Conservation (phyloP, 2,797 vertebrate genomes). For the Luscinia luscinia region DNA sequence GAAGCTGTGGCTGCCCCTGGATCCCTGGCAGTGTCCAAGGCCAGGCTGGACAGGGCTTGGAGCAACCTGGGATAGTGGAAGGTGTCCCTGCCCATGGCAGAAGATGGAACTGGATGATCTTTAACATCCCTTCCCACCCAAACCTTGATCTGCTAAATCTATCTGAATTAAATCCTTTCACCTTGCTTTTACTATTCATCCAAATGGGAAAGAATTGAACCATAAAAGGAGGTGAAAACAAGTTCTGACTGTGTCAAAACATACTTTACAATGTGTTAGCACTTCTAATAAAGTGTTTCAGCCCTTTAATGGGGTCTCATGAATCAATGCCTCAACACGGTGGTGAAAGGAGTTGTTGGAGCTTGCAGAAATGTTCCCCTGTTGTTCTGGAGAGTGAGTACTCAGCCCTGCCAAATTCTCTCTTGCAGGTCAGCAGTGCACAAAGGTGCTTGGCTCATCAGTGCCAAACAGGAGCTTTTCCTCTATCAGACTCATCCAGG, state of each 20-base stretch:
- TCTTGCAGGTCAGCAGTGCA: constrained; percentile 73
- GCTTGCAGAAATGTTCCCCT: not conserved
- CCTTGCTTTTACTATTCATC: not conserved
- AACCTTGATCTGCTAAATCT: not conserved
- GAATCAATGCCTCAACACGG: not conserved
- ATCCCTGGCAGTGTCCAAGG: not conserved
- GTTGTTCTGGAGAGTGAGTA: not conserved
- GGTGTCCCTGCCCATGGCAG: not conserved
- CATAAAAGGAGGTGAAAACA: not conserved
- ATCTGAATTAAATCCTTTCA: not conserved
- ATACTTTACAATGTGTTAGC: not conserved
- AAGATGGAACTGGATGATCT: fast-evolving
- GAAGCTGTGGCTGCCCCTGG: not conserved
- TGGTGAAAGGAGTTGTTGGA: not conserved
- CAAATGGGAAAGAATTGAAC: not conserved
- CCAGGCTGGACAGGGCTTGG: fast-evolving
- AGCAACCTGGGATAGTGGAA: fast-evolving
- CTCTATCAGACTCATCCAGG: constrained; percentile 79
- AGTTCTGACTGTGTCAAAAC: not conserved
- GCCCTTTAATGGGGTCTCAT: not conserved
- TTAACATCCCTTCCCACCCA: not conserved
- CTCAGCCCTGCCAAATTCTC: not conserved
- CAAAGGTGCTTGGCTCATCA: constrained; percentile 78
- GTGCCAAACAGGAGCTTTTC: constrained; percentile 80
- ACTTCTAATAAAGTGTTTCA: not conserved